A percentile compares a stretch with the other conserved stretches of the same genome.
phyloP scores from a whole-genome alignment of 2,888 invertebrate species.

The Junonia oenone region DNA sequence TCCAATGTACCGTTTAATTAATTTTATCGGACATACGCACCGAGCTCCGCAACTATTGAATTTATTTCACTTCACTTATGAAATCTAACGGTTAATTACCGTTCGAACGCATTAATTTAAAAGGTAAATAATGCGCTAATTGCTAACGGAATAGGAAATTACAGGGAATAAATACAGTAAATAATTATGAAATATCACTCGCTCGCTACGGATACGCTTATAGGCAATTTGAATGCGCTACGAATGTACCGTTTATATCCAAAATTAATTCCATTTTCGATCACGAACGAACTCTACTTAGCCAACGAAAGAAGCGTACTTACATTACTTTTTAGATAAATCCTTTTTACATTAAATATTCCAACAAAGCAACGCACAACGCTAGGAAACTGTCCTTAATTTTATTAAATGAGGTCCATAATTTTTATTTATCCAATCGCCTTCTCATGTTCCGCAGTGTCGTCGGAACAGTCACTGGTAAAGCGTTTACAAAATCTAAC shows the following conservation, averaged over 20 bases:
- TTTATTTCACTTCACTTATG: conserved; percentile 1
- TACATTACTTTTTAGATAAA: conserved; percentile 41
- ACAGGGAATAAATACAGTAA: conserved; percentile 19
- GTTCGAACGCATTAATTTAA: conserved; percentile 6
- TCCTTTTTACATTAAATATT: conserved; percentile 50
- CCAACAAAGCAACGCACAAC: conserved; percentile 71
- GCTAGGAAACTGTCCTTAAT: conserved; percentile 52
- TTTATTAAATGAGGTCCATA: conserved; percentile 50
- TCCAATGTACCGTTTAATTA: background rate
- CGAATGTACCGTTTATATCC: conserved; percentile 21
- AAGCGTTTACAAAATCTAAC: conserved; percentile 31
- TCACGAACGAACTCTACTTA: conserved; percentile 61
- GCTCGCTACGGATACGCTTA: conserved; percentile 8
- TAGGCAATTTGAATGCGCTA: conserved; percentile 34
- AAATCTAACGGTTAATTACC: conserved; percentile 4
- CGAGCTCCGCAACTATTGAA: background rate
- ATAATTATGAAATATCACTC: conserved; percentile 13
- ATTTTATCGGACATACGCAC: background rate
- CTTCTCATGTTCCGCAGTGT: conserved; percentile 62
- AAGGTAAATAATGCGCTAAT: conserved; percentile 14
- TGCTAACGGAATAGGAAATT: conserved; percentile 10
- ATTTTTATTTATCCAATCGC: conserved; percentile 63
- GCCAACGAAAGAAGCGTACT: conserved; percentile 63
- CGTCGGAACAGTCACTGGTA: conserved; percentile 39
- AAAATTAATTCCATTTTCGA: conserved; percentile 45